Conservation (phyloP, 2,113 vertebrate genomes). For the Pteruthius melanotis region DNA sequence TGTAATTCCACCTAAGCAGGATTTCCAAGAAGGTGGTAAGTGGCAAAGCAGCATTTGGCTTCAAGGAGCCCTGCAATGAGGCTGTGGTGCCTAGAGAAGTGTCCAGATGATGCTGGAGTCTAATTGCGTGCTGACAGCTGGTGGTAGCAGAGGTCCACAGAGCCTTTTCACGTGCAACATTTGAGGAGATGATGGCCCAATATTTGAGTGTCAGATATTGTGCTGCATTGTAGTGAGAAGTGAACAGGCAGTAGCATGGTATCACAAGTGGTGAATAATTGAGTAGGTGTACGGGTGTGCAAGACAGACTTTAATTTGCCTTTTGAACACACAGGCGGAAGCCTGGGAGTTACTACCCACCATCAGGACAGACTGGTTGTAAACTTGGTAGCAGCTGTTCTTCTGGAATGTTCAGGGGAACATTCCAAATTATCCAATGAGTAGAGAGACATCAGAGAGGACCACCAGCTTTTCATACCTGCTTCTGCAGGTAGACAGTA, state of each 20-base stretch:
- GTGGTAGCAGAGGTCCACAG: not conserved
- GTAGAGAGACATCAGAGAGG: not conserved
- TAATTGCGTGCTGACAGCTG: not conserved
- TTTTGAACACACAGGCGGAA: not conserved
- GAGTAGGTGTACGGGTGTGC: not conserved
- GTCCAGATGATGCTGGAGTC: not conserved
- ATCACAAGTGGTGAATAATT: not conserved
- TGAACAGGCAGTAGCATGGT: not conserved
- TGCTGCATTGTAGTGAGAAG: not conserved
- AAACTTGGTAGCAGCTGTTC: not conserved
- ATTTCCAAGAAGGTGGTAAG: not conserved
- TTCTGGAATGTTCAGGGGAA: not conserved
- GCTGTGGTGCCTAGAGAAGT: not conserved
- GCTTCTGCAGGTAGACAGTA: not conserved
- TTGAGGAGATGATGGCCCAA: not conserved
- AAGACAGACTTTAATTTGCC: not conserved
- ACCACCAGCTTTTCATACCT: not conserved
- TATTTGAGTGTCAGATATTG: not conserved
- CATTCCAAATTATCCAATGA: not conserved
- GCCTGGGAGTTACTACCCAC: not conserved
- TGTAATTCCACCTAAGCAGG: not conserved
- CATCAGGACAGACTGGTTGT: not conserved
- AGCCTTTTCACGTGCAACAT: not conserved
- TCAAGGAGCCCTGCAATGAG: not conserved
- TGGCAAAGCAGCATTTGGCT: not conserved